phyloP scores from a whole-genome alignment of 2,797 vertebrate genomes.

The Linurgus olivaceus region DNA sequence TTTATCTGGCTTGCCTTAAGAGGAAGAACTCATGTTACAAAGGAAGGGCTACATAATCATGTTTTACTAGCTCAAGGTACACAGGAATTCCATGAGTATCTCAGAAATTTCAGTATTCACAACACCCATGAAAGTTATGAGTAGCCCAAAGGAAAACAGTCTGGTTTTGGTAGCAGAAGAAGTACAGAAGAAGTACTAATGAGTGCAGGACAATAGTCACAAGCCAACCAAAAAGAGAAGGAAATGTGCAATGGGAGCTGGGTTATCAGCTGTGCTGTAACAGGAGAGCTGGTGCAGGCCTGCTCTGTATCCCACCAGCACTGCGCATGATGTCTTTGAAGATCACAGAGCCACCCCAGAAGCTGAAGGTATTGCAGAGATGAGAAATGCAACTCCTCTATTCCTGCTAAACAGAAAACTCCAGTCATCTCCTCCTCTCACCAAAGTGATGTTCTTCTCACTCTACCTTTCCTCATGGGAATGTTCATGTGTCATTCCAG shows the following conservation, averaged over 20 bases:
- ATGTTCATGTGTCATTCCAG: neutral
- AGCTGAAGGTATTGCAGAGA: neutral
- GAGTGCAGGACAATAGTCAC: neutral
- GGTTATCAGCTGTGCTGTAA: neutral
- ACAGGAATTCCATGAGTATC: neutral
- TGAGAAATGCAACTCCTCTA: neutral
- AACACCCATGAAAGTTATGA: neutral
- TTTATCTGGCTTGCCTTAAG: neutral
- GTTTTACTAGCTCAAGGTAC: neutral
- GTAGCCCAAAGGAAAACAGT: neutral
- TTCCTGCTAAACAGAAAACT: neutral
- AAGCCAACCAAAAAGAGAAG: conserved; percentile 2
- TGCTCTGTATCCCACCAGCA: neutral
- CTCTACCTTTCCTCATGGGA: neutral
- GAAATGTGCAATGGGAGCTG: neutral
- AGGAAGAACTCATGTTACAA: conserved; percentile 26
- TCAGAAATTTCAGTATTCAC: neutral
- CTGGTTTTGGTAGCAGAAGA: neutral
- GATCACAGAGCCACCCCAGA: neutral
- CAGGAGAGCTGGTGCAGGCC: neutral
- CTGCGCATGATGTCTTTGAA: neutral
- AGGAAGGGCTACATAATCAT: neutral
- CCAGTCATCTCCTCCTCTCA: neutral
- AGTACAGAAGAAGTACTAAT: neutral
- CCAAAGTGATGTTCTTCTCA: neutral